A percentile compares a stretch with the other conserved stretches of the same genome.
Conservation (phyloP, 2,797 vertebrate species). For the Tenualosa ilisha region DNA sequence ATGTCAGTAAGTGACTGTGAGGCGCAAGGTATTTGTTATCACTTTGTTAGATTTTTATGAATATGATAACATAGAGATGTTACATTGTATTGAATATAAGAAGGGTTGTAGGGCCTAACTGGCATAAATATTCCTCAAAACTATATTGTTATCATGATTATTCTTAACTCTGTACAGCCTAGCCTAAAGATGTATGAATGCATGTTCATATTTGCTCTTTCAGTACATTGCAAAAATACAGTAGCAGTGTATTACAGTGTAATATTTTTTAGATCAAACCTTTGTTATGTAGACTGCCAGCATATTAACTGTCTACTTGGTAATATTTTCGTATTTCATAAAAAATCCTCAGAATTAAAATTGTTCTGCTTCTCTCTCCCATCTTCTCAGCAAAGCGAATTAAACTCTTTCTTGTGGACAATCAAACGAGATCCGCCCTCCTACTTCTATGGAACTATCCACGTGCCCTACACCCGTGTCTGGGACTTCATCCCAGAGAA, state of each 20-base stretch:
- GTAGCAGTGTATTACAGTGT: not conserved
- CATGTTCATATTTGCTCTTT: not conserved
- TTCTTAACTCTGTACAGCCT: not conserved
- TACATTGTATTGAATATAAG: not conserved
- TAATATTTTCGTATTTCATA: too few species aligned
- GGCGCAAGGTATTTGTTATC: not conserved
- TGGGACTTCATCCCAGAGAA: slow-evolving; percentile 90
- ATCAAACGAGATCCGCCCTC: slow-evolving; percentile 87
- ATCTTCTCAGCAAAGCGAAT: slow-evolving; percentile 78
- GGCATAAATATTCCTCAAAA: not conserved
- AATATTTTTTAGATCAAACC: not conserved
- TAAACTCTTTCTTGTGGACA: slow-evolving; percentile 92
- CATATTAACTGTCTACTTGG: not conserved
- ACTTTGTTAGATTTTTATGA: too few species aligned
- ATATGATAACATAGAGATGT: not conserved
- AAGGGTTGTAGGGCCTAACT: not conserved
- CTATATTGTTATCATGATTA: not conserved
- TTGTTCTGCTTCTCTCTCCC: slow-evolving; percentile 15
- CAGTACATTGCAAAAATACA: not conserved
- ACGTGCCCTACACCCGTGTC: slow-evolving; percentile 85
- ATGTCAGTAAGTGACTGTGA: not conserved
- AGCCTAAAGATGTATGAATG: not conserved
- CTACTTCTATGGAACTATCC: slow-evolving; percentile 90
- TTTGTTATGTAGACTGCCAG: not conserved
- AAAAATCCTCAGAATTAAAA: not conserved